Evolutionary conservation across 2,797 vertebrate genomes (phyloP), one percentile per base, ranked within the genome.

Genomic region (Acanthurus lineatus): DNA sequence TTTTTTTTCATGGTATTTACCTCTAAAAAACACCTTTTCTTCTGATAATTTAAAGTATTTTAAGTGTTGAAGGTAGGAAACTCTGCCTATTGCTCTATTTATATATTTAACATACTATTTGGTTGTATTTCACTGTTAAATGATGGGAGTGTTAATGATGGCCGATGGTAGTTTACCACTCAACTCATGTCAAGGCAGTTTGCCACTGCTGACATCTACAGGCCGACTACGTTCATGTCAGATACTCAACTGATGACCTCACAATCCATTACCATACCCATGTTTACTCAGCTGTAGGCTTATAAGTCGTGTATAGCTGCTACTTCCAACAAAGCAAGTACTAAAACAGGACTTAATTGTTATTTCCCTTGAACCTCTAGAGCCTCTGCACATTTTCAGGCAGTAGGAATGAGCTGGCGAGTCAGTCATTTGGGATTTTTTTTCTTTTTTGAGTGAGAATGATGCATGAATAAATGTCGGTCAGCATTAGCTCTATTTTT

Each of bases 181-280:
- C 5, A 2, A 67, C 53, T 51, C 77, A 69, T 56, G 40, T 69
- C 44, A 35, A 64, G 64, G 83, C 53, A 54, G 72, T 91, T 90
- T 88, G 84, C 81, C 79, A 79, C 65, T 88, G 75, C 90, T 94
- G 92, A 90, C 91, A 87, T 84, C 91, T 92, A 82, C 89, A 87
- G 93, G 91, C 88, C 49, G 44, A 20, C 53, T 0, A 0, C 14
- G 83, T 42, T 78, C 73, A 86, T 83, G 81, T 80, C 82, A 80
- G 28, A 79, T 76, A 68, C 60, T 67, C 81, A 42, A 35, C 15
- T 25, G 7, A 11, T 86, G 86, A 88, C 83, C 79, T 76, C 64
- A 32, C 54, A 4, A 22, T 57, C 49, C 38, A 12, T 84, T 49
- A 66, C 25, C 45, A 6, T 47, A 32, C 22, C 63, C 80, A 53